Evolutionary conservation across 1,140 invertebrate species (phyloP), one percentile per base, ranked within the genome.

Genomic region (Brachionus rubens): DNA sequence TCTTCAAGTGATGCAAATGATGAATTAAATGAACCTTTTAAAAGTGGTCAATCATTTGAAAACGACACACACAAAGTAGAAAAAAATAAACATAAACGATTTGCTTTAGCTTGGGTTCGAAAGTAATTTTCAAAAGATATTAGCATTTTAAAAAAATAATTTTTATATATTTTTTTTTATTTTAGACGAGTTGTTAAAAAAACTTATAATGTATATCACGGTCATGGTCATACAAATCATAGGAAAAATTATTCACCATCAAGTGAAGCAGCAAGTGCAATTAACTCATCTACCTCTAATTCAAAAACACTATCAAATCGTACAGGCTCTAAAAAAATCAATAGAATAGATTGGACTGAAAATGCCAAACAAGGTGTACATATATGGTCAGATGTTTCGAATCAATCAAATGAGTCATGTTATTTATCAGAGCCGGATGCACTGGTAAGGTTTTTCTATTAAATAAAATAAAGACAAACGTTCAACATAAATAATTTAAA

Each of bases 301-400:
- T 24, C 30, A 43, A 65, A 41, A 40, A 16, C 30, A 19, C 30
- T 16, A 65, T 65, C 59, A 43, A 30, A 10, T 43, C 40, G 41
- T 5, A 16, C 7, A 0, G 24, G 56, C 24, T n/a, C 33, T 4
- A 62, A 62, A 62, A 33, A 65, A 24, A 24, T 21, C 21, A 41
- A 14, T 14, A 24, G 24, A 19, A 65, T 9, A 21, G 19, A 43
- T 28, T 65, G 59, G 59, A 43, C 19, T 19, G 46, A 33, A 52
- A 72, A 50, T 30, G 46, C 68, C 19, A 48, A 50, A 14, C 68
- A 48, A 72, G 68, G 68, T 21, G 16, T 40, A 5, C 68, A 72
- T 54, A 1, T 72, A 40, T 72, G 68, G 68, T 50, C 46, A 12
- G 68, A 72, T 33, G 30, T 50, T 21, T 26, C 21, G 10, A 50